These are phyloP conservation scores for Ceraclea dissimilis DNA, from an alignment of 2,888 invertebrate species.

Conservation along the genomic window DNA sequence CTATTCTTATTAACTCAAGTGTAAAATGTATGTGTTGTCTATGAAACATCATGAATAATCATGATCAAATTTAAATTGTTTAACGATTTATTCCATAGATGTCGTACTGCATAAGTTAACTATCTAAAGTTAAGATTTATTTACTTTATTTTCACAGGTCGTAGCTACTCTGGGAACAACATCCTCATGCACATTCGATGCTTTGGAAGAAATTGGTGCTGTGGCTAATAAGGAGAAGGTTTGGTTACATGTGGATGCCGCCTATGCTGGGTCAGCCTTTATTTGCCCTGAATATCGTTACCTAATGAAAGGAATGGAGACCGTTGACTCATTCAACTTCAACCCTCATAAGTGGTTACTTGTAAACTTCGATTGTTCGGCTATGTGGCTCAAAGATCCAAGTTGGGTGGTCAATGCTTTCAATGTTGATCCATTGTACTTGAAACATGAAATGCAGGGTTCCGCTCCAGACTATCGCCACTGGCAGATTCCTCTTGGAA, in stretches of 20 bases:
- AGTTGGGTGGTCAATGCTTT: constrained; percentile 89
- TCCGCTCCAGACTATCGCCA: constrained; percentile 91
- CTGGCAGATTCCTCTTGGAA: constrained; percentile 94
- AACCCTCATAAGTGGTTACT: constrained; percentile 99
- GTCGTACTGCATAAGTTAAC: not conserved
- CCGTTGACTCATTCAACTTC: constrained; percentile 94
- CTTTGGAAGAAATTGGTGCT: constrained; percentile 80
- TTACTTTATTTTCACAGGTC: too few relatives aligned
- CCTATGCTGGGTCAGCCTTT: constrained; percentile 93
- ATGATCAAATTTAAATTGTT: not conserved
- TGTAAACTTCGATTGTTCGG: constrained; percentile 98
- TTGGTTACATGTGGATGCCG: constrained; percentile 96
- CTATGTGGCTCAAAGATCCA: constrained; percentile 93
- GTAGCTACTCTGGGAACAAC: constrained; percentile 93
- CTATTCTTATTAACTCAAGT: too few relatives aligned
- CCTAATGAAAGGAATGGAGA: constrained; percentile 80
- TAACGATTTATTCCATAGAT: not conserved
- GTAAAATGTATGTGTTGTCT: too few relatives aligned
- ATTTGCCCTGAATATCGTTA: constrained; percentile 95
- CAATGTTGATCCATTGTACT: constrained; percentile 93
- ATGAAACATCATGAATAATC: too few relatives aligned
- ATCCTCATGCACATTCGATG: constrained; percentile 91
- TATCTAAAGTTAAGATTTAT: too few relatives aligned
- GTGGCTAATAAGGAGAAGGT: constrained; percentile 69
- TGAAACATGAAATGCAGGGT: constrained; percentile 90